phyloP scores from a whole-genome alignment of 2,888 invertebrate species.

The Drosophila nr. fundita region DNA sequence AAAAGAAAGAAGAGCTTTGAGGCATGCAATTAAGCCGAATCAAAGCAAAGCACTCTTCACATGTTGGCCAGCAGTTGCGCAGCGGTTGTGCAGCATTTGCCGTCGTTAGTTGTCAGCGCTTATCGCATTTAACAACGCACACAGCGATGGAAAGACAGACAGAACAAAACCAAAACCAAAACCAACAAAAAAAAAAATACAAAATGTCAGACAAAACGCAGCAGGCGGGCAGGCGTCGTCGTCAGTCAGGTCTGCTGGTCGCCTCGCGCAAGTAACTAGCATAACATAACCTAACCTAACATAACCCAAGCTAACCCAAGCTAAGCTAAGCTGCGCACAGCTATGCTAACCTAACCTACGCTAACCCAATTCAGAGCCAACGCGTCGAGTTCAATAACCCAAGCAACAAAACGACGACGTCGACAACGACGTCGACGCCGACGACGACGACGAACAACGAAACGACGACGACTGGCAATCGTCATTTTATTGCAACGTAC shows the following conservation, averaged over 20 bases:
- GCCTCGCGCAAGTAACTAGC: constrained; percentile 39
- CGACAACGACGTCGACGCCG: constrained; percentile 1
- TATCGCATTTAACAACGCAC: constrained; percentile 66
- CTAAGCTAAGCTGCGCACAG: constrained; percentile 32
- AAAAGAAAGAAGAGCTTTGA: constrained; percentile 4
- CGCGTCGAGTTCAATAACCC: constrained; percentile 73
- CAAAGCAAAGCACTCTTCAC: constrained; percentile 53
- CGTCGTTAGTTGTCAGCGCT: constrained; percentile 55
- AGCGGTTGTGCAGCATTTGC: constrained; percentile 25
- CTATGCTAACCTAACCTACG: constrained; percentile 72
- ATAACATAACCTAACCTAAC: constrained; percentile 35
- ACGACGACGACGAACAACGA: background rate
- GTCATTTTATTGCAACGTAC: constrained; percentile 33
- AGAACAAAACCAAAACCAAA: constrained; percentile 15
- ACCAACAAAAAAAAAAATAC: background rate
- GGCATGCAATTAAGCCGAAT: constrained; percentile 54
- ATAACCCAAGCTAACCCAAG: constrained; percentile 1
- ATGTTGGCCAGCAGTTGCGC: constrained; percentile 14
- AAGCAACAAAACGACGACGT: constrained; percentile 18
- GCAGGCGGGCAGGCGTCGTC: constrained; percentile 38
- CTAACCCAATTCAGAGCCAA: constrained; percentile 75
- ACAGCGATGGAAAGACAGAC: constrained; percentile 18
- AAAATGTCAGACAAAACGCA: constrained; percentile 33
- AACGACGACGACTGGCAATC: constrained; percentile 39
- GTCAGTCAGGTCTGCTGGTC: constrained; percentile 30